Conservation (phyloP, 2,797 vertebrate genomes). For the Sebastiscus albofasciatus region DNA sequence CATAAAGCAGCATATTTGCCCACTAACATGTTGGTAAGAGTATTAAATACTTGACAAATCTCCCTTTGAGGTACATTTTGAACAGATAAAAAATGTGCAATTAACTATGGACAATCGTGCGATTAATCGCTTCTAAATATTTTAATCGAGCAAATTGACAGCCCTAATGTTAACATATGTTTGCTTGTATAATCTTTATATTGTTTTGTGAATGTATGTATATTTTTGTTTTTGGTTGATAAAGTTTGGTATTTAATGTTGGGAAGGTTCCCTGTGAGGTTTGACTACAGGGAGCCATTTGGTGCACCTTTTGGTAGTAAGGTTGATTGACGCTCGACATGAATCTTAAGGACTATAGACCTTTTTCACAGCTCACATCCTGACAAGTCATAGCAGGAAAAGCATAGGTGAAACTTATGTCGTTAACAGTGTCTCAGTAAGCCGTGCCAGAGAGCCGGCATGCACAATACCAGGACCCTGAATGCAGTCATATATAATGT, state of each 20-base stretch:
- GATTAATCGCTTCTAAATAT: too few relatives aligned
- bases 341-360: neutral
- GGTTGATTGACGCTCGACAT: too few relatives aligned
- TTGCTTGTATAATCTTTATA: neutral
- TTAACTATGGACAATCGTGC: too few relatives aligned
- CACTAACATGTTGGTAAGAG: too few relatives aligned
- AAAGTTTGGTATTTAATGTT: neutral
- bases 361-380: neutral
- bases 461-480: neutral
- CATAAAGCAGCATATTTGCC: too few relatives aligned
- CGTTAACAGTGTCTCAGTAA: neutral
- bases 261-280: accelerated
- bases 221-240: too few relatives aligned
- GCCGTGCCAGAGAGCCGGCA: neutral
- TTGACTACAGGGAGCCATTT: neutral
- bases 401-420: too few relatives aligned
- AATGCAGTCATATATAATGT: neutral
- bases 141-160: too few relatives aligned
- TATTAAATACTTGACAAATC: too few relatives aligned
- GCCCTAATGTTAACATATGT: neutral
- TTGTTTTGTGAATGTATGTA: neutral
- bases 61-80: too few relatives aligned
- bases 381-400: neutral
- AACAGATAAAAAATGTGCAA: too few relatives aligned
- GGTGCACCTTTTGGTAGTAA: too few relatives aligned